phyloP scores from a whole-genome alignment of 2,888 invertebrate genomes.

The Ichneumon xanthorius region DNA sequence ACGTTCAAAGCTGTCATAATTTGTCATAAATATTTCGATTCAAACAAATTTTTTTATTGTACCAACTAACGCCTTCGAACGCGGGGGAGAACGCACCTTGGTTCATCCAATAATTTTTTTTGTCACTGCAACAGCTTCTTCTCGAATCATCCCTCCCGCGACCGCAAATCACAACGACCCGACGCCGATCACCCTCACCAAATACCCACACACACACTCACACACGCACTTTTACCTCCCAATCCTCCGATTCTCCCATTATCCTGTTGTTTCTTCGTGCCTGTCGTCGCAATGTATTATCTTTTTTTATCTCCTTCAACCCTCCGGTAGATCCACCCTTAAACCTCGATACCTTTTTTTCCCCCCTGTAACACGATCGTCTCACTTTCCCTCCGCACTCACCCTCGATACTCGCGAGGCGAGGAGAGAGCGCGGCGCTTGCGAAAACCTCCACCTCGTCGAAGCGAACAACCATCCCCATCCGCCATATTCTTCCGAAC shows the following conservation, averaged over 20 bases:
- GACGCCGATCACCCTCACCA: not conserved
- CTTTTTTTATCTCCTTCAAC: constrained; percentile 51
- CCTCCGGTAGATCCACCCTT: constrained; percentile 50
- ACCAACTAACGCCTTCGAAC: too few species aligned
- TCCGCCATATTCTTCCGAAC: constrained; percentile 46
- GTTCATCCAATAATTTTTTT: too few species aligned
- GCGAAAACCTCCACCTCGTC: constrained; percentile 14
- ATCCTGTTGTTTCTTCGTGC: constrained; percentile 80
- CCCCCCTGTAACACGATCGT: constrained; percentile 38
- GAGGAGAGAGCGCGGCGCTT: constrained; percentile 6
- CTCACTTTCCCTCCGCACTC: constrained; percentile 59
- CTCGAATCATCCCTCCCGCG: constrained; percentile 42
- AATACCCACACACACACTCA: constrained; percentile 65
- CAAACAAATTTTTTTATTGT: too few species aligned
- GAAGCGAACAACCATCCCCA: constrained; percentile 45
- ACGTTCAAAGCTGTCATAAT: too few species aligned
- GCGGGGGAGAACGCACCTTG: too few species aligned
- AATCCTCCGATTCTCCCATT: constrained; percentile 82
- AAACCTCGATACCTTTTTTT: constrained; percentile 52
- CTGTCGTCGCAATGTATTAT: constrained; percentile 81
- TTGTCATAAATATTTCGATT: too few species aligned
- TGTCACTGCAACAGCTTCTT: not conserved
- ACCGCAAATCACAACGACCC: constrained; percentile 35
- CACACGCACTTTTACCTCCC: constrained; percentile 72
- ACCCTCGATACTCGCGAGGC: constrained; percentile 33